Conservation (phyloP, 2,797 vertebrate genomes). For the Sylvilagus floridanus region DNA sequence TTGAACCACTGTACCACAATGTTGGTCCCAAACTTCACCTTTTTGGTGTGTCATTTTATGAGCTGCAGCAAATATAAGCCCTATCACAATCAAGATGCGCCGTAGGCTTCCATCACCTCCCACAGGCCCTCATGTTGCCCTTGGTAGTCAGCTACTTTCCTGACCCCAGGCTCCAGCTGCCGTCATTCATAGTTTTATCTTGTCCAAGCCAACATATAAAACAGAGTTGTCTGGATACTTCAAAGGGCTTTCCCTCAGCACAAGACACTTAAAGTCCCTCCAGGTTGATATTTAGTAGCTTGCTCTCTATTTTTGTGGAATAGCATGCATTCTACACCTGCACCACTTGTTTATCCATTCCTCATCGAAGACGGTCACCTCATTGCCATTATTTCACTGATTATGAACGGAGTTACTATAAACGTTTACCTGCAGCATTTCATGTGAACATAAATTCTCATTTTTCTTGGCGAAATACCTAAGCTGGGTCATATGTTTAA, state of each 20-base stretch:
- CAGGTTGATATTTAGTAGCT: not conserved
- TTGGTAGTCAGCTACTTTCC: not conserved
- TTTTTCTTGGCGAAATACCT: not conserved
- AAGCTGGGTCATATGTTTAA: not conserved
- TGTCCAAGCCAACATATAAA: not conserved
- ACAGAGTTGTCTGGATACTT: not conserved
- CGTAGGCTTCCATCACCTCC: not conserved
- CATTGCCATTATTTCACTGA: not conserved
- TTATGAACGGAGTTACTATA: not conserved
- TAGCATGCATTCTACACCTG: not conserved
- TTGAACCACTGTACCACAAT: no score
- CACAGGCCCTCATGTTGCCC: not conserved
- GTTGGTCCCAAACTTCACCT: not conserved
- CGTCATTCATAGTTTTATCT: not conserved
- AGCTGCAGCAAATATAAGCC: not conserved
- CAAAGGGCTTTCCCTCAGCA: not conserved
- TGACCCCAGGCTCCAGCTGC: no score
- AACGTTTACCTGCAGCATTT: not conserved
- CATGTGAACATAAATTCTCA: not conserved
- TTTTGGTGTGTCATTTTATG: not conserved
- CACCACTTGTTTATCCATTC: not conserved
- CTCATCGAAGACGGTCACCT: not conserved
- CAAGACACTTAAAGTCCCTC: not conserved
- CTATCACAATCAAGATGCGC: not conserved
- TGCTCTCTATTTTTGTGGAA: not conserved